Base-by-base conservation (phyloP, 2,888 invertebrate species). In the Phaedon cochleariae region DNA sequence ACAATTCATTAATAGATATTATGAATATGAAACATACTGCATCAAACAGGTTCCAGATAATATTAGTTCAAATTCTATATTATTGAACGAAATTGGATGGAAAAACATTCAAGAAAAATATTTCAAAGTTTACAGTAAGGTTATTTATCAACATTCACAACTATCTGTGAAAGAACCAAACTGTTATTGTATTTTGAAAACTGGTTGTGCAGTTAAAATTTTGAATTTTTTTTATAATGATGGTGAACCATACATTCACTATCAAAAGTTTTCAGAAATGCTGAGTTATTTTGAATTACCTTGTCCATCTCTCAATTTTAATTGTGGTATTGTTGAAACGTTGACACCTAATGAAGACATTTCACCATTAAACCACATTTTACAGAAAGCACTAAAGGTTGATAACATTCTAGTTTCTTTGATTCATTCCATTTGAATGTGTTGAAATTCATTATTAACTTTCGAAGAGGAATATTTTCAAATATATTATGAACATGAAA, bases 331-430 rank as follows among this genome's bases (percentile, higher is more conserved):
- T 51, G 51, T 51, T 51, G 51, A 22, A 21, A 51, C 12, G 10
- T 51, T 51, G 17, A 51, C 51, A 15, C 21, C 7, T 51, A 22
- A 51, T 22, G 51, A 51, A 51, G 51, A 51, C 22, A 12, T 51
- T 51, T 21, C 51, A 15, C 51, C 51, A 22, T 51, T 51, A 51
- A 17, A 51, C 22, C 51, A 51, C 22, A 51, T 51, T 51, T n/a
- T 51, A 2, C 51, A 22, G 17, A 51, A 51, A 51, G 51, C 12
- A 15, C 1, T 51, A 1, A 3, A 12, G 15, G 1, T 51, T 51
- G 51, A 51, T 51, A 51, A 22, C n/a, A 17, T 51, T 22, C 22
- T 51, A 21, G 51, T 51, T 21, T 51, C 51, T 12, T 51, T 51
- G 15, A 51, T 51, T 22, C 51, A 51, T 51, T 22, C 22, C 5